Evolutionary conservation across 2,113 vertebrate species (phyloP), one percentile per base, ranked within the genome.

Genomic region (Festucalex cinctus): DNA sequence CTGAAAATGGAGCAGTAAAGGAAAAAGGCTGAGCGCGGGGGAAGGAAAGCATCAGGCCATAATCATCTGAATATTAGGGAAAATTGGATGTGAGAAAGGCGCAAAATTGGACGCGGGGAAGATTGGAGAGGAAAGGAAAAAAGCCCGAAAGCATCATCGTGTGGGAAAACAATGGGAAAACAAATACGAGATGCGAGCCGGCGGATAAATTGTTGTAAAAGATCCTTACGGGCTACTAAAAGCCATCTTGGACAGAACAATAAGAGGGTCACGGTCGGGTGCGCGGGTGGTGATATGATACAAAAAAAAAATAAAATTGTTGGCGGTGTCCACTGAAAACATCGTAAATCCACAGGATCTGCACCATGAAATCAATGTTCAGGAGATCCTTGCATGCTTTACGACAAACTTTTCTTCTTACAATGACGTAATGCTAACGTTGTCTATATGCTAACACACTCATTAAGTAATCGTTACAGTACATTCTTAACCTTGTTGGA

Each of bases 1-100:
- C 68, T 66, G 67, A 56, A 74, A 85, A 81, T 73, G 71, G 61
- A 69, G 65, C 65, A 71, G 66, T 49, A 70, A 69, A 76, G 75
- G 62, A 69, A 78, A 73, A 65, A 53, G 66, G 48, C 28, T 66
- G 73, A 72, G 68, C 77, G 66, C 68, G 74, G 74, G 74, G 74
- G 77, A 83, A 85, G 80, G 71, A 83, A 87, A 85, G 77, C 85
- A 89, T 87, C 84, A 73, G 48, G 63, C 77, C 70, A 67, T 83
- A 83, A 90, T 87, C 80, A 89, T 84, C 82, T 77, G 68, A 87
- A 85, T 88, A 90, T 90, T 86, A 86, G 77, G 73, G 88, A 88
- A 88, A 90, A 90, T 88, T 86, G 87, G 81, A 82, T 65, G 65
- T 14, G 66, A 81, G 79, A 83, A 82, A 76, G 83, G 83, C 6